Evolutionary conservation across 1,140 invertebrate species (phyloP).

Genomic region (Bombus impatiens): DNA sequence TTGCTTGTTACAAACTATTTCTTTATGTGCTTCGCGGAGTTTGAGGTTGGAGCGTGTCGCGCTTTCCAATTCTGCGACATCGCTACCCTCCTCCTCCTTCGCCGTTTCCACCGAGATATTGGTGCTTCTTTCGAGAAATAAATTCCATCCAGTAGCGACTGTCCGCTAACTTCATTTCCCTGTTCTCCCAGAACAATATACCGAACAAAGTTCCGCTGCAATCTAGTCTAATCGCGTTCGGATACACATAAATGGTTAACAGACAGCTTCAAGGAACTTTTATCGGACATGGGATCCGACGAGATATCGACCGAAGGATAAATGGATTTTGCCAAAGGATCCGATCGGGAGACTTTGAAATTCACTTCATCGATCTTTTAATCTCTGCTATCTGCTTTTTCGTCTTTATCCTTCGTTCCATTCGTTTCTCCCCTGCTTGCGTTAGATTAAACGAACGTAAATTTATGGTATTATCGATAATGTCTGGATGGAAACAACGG

Average conservation of each 20-base stretch:
- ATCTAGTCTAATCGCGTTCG: neutral
- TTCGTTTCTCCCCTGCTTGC: neutral
- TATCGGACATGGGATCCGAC: neutral
- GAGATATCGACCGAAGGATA: neutral
- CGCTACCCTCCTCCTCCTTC: neutral
- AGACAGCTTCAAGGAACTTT: neutral
- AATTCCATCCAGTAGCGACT: conserved; percentile 25
- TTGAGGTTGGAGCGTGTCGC: conserved; percentile 51
- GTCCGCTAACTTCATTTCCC: conserved; percentile 34
- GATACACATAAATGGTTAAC: neutral
- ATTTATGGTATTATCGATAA: conserved; percentile 12
- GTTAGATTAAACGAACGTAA: neutral
- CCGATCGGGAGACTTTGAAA: neutral
- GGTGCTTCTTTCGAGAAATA: conserved; percentile 24
- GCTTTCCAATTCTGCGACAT: conserved; percentile 43
- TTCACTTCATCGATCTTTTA: conserved; percentile 32
- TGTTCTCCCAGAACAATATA: conserved; percentile 1
- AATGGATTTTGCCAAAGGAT: conserved; percentile 15
- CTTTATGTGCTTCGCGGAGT: neutral
- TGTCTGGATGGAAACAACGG: neutral
- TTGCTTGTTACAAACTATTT: conserved; percentile 22
- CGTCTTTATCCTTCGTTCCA: neutral
- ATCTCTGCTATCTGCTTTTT: neutral
- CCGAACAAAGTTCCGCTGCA: neutral
- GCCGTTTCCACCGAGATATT: neutral